These are phyloP conservation scores for Hemithea aestivaria DNA, from an alignment of 2,888 invertebrate species.

Conservation along the genomic window DNA sequence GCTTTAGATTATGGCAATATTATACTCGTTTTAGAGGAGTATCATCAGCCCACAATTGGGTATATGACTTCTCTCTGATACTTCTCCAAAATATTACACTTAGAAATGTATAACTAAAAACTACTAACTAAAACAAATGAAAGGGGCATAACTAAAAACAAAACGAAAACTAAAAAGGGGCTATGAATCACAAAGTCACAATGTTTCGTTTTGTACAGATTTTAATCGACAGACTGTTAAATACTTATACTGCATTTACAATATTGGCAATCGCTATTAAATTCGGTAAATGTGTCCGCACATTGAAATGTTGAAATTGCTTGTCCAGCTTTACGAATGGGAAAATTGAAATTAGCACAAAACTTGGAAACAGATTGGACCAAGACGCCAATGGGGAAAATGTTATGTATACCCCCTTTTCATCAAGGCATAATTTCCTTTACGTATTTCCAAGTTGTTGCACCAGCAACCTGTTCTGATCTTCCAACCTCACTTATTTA, in stretches of 20 bases:
- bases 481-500: constrained; percentile 65
- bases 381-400: not conserved
- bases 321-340: constrained; percentile 23
- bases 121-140: constrained; percentile 25
- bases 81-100: too few species aligned
- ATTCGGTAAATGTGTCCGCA: constrained; percentile 66
- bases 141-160: constrained; percentile 26
- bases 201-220: constrained; percentile 73
- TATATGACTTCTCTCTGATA: too few species aligned
- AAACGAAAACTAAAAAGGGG: constrained; percentile 35
- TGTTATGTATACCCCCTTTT: not conserved
- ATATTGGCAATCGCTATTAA: constrained; percentile 63
- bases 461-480: constrained; percentile 21
- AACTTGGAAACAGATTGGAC: constrained; percentile 3
- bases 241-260: constrained; percentile 75
- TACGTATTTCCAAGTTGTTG: constrained; percentile 19
- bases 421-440: constrained; percentile 10
- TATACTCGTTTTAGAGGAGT: too few species aligned
- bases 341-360: constrained; percentile 19
- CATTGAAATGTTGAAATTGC: constrained; percentile 29
- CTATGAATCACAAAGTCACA: constrained; percentile 63
- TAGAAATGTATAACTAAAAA: not conserved
- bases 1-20: too few species aligned
- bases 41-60: too few species aligned
- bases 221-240: constrained; percentile 77